Conservation (phyloP, 2,113 vertebrate genomes). For the Brachirus orientalis region DNA sequence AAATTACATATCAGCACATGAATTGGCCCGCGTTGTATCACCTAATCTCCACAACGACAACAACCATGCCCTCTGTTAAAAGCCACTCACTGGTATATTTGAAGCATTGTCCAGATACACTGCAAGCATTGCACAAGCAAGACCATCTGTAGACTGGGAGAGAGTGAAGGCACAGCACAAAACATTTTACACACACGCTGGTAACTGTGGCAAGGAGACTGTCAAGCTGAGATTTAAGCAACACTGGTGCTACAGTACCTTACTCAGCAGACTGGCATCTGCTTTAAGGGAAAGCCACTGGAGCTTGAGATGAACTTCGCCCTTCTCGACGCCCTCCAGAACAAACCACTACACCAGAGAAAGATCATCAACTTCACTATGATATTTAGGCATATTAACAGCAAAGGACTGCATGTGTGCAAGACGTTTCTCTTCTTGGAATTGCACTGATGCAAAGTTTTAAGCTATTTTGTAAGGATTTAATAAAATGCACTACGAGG, state of each 20-base stretch:
- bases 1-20: slow-evolving; percentile 2
- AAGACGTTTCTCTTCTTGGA: too few species aligned
- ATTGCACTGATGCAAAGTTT: too few species aligned
- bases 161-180: not conserved
- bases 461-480: too few species aligned
- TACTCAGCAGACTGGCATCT: slow-evolving; percentile 71
- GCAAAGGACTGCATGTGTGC: not conserved
- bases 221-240: not conserved
- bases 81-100: slow-evolving; percentile 90
- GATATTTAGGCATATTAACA: not conserved
- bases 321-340: slow-evolving; percentile 82
- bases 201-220: not conserved
- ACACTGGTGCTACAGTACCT: slow-evolving; percentile 49
- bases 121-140: slow-evolving; percentile 89
- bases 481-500: too few species aligned
- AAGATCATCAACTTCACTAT: not conserved
- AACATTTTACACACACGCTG: not conserved
- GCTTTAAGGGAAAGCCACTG: slow-evolving; percentile 90
- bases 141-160: slow-evolving; percentile 80
- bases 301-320: slow-evolving; percentile 88
- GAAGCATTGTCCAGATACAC: slow-evolving; percentile 92
- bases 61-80: too few species aligned
- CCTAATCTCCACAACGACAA: not conserved
- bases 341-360: slow-evolving; percentile 86
- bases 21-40: not conserved